Evolutionary conservation across 2,113 vertebrate species (phyloP).

Genomic region (Athene noctua): DNA sequence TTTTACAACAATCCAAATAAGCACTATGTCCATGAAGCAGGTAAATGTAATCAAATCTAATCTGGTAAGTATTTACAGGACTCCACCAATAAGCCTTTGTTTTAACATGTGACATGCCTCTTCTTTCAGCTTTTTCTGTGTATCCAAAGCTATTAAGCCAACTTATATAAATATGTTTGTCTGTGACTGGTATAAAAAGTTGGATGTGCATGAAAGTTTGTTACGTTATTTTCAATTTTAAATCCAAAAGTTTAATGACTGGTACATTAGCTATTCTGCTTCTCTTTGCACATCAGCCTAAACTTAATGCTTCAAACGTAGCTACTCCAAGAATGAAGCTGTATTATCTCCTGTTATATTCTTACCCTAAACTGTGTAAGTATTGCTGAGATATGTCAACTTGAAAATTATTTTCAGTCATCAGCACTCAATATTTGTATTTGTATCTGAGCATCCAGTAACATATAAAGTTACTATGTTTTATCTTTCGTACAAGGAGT

Average conservation of each 20-base stretch:
- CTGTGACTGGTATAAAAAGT: background rate
- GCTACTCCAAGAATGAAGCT: background rate
- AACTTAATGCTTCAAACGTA: background rate
- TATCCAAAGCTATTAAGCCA: background rate
- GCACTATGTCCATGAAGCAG: background rate
- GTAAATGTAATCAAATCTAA: background rate
- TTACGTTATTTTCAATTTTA: background rate
- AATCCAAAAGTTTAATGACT: background rate
- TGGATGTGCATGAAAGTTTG: background rate
- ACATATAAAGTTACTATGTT: background rate
- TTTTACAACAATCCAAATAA: background rate
- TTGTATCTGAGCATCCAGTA: background rate
- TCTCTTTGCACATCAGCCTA: background rate
- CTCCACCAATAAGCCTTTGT: background rate
- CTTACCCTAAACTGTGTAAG: background rate
- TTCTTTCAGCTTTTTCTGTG: background rate
- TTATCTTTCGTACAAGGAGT: background rate
- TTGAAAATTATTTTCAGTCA: background rate
- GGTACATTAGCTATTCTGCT: background rate
- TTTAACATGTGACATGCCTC: background rate
- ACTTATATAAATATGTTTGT: background rate
- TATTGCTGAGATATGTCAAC: background rate
- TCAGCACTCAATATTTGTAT: background rate
- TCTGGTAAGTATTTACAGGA: background rate
- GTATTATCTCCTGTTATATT: background rate